Percentiles rank a stretch among this genome's conserved stretches.
Conservation (phyloP, 2,797 vertebrate genomes). For the Mus minutoides region DNA sequence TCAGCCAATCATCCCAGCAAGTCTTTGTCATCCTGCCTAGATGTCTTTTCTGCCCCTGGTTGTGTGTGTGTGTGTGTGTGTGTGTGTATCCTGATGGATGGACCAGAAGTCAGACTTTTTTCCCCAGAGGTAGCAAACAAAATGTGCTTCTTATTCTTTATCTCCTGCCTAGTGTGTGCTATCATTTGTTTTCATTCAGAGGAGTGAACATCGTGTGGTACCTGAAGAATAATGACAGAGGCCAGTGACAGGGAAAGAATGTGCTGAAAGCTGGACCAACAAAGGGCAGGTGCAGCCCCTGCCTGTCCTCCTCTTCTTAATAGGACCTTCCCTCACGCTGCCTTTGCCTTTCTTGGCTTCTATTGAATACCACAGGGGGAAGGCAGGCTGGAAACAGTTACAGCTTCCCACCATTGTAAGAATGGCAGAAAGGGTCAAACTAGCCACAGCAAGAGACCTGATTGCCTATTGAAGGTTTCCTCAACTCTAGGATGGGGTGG, state of each 20-base stretch:
- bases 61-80: neutral
- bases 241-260: conserved; percentile 80
- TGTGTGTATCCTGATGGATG: conserved; percentile 83
- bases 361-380: conserved; percentile 71
- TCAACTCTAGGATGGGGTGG: neutral
- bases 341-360: conserved; percentile 68
- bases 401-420: neutral
- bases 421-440: neutral
- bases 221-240: conserved; percentile 83
- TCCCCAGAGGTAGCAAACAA: conserved; percentile 85
- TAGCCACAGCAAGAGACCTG: neutral
- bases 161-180: conserved; percentile 84
- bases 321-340: conserved; percentile 59
- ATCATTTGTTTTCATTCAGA: conserved; percentile 89
- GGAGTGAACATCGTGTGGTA: conserved; percentile 83
- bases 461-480: neutral
- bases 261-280: conserved; percentile 70
- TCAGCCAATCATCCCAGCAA: neutral
- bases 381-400: neutral
- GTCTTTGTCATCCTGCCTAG: conserved; percentile 63
- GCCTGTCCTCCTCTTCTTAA: conserved; percentile 55
- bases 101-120: conserved; percentile 79
- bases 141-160: conserved; percentile 90
- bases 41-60: conserved; percentile 69
- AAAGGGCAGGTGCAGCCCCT: conserved; percentile 78